Percentiles rank a stretch among this genome's conserved stretches.
phyloP scores from a whole-genome alignment of 1,140 invertebrate species.

The Aphidius ervi region DNA sequence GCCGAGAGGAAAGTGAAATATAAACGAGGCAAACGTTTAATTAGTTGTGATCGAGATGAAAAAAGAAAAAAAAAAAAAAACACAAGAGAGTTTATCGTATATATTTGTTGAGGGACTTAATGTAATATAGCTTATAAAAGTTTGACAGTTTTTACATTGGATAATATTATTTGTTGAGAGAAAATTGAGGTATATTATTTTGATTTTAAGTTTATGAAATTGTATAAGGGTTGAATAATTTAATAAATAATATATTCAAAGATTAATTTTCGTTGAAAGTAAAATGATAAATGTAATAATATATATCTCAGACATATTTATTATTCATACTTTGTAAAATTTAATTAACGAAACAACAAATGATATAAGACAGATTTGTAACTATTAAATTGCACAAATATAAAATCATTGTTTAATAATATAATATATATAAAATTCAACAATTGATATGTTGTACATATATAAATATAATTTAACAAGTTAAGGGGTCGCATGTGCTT shows the following conservation, averaged over 20 bases:
- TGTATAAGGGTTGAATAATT: not conserved
- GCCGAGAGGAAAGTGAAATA: slow-evolving; percentile 8
- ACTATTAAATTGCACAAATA: too few relatives aligned
- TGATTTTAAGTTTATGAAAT: not conserved
- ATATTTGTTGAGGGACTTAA: not conserved
- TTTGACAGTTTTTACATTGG: slow-evolving; percentile 16
- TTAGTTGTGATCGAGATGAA: slow-evolving; percentile 13
- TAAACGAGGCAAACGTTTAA: slow-evolving; percentile 18
- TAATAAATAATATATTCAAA: too few relatives aligned
- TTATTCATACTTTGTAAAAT: too few relatives aligned
- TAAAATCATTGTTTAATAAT: too few relatives aligned
- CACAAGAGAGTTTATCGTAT: not conserved
- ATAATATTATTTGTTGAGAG: slow-evolving; percentile 9
- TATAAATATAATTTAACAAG: too few relatives aligned
- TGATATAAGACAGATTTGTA: too few relatives aligned
- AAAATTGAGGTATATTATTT: not conserved
- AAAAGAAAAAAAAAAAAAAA: not conserved
- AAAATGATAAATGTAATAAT: too few relatives aligned
- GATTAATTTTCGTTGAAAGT: too few relatives aligned
- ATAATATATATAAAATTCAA: too few relatives aligned
- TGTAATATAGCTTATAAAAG: not conserved
- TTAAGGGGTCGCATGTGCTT: slow-evolving; percentile 6
- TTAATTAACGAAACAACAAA: too few relatives aligned
- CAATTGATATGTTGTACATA: too few relatives aligned
- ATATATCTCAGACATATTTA: too few relatives aligned